Evolutionary conservation across 2,113 vertebrate species (phyloP), one percentile per base, ranked within the genome.

Genomic region (Varanus komodoensis): DNA sequence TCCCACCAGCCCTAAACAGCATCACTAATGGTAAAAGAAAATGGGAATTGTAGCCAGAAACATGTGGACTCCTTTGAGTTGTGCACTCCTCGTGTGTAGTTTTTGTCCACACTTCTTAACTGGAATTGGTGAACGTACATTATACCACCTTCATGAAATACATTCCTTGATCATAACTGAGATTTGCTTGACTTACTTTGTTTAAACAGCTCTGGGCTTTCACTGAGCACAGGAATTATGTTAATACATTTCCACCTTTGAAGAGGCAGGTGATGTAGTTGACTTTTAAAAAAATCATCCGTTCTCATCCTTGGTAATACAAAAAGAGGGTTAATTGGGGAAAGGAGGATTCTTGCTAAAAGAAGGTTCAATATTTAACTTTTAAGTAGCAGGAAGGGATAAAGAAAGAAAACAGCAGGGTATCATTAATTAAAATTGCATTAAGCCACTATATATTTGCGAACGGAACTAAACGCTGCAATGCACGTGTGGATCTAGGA

Each of bases 241-340:
- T 8, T 86, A 74, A 82, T 88, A 14, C 92, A 81, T 25, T 82
- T 9, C 0, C 54, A 84, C 1, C 9, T 29, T 86, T 92, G 79
- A 91, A 87, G 90, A 48, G 86, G 87, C 15, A 15, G 0, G 3
- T 79, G 87, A 52, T 74, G 25, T 61, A 64, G 0, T 83, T 91
- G 89, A 6, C 27, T 90, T 93, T 15, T 15, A 61, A 61, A 61
- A 12, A 34, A 74, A 74, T 8, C 69, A 91, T 89, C 68, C 0
- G 12, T 87, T 84, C 0, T 61, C 27, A 69, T 71, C 85, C 88
- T 93, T 89, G 93, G 34, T 74, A 75, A 92, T 69, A 54, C 15
- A 94, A 88, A 90, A 50, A 89, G 44, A 14, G 81, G 19, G 68
- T 92, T 93, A 93, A 92, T 94, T 92, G 86, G 38, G 57, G 77